Percentiles rank a stretch among this genome's conserved stretches.
Conservation (phyloP, 1,140 invertebrate species). For the Chironomus tepperi region DNA sequence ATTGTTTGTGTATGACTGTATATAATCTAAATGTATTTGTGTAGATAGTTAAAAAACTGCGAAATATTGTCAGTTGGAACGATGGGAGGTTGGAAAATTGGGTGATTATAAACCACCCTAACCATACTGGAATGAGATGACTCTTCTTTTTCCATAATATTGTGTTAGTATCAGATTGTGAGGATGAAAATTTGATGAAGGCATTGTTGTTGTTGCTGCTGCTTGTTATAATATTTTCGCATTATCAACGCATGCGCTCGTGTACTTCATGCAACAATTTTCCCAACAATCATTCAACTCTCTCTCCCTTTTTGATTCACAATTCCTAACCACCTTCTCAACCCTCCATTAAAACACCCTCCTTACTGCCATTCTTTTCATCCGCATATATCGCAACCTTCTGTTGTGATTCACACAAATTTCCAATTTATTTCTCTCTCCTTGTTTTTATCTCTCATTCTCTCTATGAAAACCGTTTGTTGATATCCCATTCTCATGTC, state of each 20-base stretch:
- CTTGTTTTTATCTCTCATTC: not conserved
- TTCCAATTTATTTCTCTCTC: not conserved
- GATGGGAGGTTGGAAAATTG: too few relatives aligned
- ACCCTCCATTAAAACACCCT: not conserved
- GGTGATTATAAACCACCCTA: too few relatives aligned
- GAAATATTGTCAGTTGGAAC: not conserved
- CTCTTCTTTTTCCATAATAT: not conserved
- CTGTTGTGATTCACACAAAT: constrained; percentile 14
- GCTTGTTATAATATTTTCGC: not conserved
- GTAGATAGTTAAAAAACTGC: constrained; percentile 3
- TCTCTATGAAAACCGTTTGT: too few relatives aligned
- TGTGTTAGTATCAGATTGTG: constrained; percentile 11
- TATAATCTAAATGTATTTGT: not conserved
- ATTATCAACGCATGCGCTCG: not conserved
- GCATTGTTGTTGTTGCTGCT: not conserved
- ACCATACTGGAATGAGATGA: not conserved
- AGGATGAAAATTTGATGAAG: constrained; percentile 20
- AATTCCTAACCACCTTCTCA: too few relatives aligned
- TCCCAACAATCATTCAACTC: constrained; percentile 14
- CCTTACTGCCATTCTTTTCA: not conserved
- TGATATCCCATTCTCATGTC: too few relatives aligned
- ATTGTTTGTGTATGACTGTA: not conserved
- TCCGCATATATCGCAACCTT: not conserved
- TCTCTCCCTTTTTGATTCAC: not conserved
- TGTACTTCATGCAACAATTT: constrained; percentile 6